Evolutionary conservation across 2,113 vertebrate genomes (phyloP).

Genomic region (Pseudorasbora parva): DNA sequence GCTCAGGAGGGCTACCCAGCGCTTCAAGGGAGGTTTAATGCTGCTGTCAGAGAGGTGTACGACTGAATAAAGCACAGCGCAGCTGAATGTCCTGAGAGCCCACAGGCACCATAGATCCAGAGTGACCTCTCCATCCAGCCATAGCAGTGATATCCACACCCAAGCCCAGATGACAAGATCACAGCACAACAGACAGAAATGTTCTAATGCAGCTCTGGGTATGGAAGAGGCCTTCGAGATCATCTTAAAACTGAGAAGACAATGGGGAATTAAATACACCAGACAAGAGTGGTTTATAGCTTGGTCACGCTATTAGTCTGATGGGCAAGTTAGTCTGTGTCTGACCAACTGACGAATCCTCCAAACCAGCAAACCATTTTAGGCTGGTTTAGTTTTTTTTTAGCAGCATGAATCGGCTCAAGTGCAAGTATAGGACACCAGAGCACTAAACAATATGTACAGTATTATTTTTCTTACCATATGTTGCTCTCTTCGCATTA

Average conservation of each 20-base stretch:
- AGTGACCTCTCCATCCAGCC: constrained; percentile 37
- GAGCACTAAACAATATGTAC: not conserved
- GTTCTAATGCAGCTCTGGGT: not conserved
- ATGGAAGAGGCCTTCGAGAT: not conserved
- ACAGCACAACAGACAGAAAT: constrained; percentile 38
- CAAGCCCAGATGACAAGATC: constrained; percentile 60
- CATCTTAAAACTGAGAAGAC: constrained; percentile 14
- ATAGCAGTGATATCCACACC: constrained; percentile 50
- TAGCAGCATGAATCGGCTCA: not conserved
- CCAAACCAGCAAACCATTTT: not conserved
- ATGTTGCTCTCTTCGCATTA: too few species aligned
- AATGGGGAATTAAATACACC: not conserved
- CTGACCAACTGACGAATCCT: not conserved
- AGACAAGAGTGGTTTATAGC: not conserved
- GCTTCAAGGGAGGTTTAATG: constrained; percentile 20
- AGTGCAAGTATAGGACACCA: not conserved
- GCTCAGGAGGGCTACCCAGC: constrained; percentile 62
- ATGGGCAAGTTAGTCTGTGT: too few species aligned
- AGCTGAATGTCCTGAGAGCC: constrained; percentile 62
- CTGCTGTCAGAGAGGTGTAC: constrained; percentile 21
- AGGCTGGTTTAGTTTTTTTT: not conserved
- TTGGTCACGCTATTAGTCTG: not conserved
- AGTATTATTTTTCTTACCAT: not conserved
- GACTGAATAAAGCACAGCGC: constrained; percentile 55
- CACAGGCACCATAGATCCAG: constrained; percentile 63